These are phyloP conservation scores for Setophaga kirtlandii DNA, from an alignment of 2,113 vertebrate genomes.

Conservation along the genomic window DNA sequence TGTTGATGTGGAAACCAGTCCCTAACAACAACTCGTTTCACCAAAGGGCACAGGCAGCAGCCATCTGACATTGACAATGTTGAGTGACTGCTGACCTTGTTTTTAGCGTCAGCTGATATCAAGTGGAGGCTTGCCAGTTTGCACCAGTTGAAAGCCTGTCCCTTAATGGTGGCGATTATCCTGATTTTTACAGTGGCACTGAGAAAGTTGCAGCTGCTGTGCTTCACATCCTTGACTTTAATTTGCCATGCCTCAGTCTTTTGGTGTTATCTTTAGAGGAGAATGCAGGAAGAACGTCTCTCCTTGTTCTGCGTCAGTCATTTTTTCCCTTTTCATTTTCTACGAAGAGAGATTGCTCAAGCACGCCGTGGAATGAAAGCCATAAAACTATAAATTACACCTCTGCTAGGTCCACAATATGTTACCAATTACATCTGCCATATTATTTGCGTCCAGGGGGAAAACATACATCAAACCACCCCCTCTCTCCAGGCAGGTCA, in stretches of 20 bases:
- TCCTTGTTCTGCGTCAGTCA: background rate
- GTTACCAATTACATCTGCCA: constrained; percentile 55
- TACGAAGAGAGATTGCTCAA: constrained; percentile 1
- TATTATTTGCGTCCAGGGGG: constrained; percentile 43
- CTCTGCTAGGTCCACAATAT: constrained; percentile 38
- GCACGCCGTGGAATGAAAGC: constrained; percentile 5
- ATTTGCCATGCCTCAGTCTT: background rate
- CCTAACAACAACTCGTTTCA: constrained; percentile 44
- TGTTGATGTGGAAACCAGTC: background rate
- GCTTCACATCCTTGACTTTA: background rate
- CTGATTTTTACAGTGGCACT: background rate
- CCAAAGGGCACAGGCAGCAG: background rate
- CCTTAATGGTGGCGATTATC: constrained; percentile 7
- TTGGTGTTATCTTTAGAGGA: background rate
- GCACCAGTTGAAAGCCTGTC: constrained; percentile 51
- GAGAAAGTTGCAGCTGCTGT: background rate
- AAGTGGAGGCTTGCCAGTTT: constrained; percentile 44
- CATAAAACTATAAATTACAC: constrained; percentile 56
- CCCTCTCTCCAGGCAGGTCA: constrained; percentile 31
- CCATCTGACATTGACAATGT: constrained; percentile 13
- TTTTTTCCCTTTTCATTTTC: background rate
- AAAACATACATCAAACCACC: constrained; percentile 45
- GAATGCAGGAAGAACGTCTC: background rate
- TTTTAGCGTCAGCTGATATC: constrained; percentile 38
- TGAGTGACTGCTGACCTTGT: constrained; percentile 62